Evolutionary conservation across 2,797 vertebrate genomes (phyloP).

Genomic region (Trachurus trachurus): DNA sequence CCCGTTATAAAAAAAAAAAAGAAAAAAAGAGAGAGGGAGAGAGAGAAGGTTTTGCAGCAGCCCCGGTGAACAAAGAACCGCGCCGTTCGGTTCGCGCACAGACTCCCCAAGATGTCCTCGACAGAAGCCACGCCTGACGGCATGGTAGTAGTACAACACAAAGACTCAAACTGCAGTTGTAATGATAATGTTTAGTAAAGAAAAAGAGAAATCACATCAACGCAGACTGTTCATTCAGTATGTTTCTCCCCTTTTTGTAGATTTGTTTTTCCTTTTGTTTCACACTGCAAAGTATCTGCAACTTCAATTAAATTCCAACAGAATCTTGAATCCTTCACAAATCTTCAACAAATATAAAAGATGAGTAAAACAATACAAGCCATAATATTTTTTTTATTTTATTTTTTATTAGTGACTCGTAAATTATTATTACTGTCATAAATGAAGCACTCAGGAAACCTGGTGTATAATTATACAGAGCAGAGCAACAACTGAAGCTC

Average conservation of each 20-base stretch:
- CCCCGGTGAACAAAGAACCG: conserved; percentile 83
- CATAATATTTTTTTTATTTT: conserved; percentile 4
- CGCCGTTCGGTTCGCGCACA: conserved; percentile 68
- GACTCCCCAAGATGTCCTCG: conserved; percentile 80
- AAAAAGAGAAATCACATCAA: not conserved
- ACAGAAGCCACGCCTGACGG: conserved; percentile 83
- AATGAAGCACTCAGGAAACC: conserved; percentile 29
- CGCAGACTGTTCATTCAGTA: not conserved
- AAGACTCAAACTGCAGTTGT: conserved; percentile 58
- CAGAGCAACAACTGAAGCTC: conserved; percentile 40
- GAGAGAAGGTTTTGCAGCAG: conserved; percentile 65
- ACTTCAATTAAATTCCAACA: conserved; percentile 19
- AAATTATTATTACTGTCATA: not conserved
- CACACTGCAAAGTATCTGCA: conserved; percentile 43
- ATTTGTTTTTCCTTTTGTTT: not conserved
- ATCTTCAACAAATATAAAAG: not conserved
- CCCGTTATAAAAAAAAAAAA: conserved; percentile 42
- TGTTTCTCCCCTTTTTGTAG: not conserved
- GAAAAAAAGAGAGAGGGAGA: no score
- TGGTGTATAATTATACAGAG: not conserved
- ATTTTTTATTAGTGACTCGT: conserved; percentile 1
- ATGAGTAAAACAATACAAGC: not conserved
- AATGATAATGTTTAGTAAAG: not conserved
- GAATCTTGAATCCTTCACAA: not conserved
- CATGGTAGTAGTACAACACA: conserved; percentile 68